phyloP scores from a whole-genome alignment of 2,113 vertebrate species.

The Hemicordylus capensis region DNA sequence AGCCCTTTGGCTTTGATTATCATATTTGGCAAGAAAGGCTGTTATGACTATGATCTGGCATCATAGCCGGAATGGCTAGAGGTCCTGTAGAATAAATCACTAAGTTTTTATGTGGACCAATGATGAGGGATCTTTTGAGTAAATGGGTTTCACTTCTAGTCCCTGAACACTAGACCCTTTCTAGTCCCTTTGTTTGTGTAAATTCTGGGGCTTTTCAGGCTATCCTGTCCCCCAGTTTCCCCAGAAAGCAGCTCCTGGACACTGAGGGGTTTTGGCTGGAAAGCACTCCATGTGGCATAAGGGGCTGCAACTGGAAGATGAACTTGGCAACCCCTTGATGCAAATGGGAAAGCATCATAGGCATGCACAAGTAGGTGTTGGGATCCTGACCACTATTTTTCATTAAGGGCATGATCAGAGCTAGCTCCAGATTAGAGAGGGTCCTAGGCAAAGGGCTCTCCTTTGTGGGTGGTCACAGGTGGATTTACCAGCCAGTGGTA shows the following conservation, averaged over 20 bases:
- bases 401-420: neutral
- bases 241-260: neutral
- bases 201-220: neutral
- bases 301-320: neutral
- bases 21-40: constrained; percentile 3
- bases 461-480: no score
- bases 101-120: neutral
- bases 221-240: neutral
- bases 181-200: no score
- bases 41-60: no score
- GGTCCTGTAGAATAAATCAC: neutral
- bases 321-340: neutral
- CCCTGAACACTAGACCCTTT: neutral
- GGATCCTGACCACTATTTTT: neutral
- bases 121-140: neutral
- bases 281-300: neutral
- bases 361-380: neutral
- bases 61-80: neutral
- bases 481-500: no score
- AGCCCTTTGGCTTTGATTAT: constrained; percentile 4
- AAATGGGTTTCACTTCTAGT: neutral
- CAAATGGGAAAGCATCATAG: neutral
- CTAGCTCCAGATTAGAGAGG: no score
- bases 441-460: no score
- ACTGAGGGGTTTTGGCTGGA: neutral